Conservation (phyloP, 2,113 vertebrate species). For the Grammomys surdaster region DNA sequence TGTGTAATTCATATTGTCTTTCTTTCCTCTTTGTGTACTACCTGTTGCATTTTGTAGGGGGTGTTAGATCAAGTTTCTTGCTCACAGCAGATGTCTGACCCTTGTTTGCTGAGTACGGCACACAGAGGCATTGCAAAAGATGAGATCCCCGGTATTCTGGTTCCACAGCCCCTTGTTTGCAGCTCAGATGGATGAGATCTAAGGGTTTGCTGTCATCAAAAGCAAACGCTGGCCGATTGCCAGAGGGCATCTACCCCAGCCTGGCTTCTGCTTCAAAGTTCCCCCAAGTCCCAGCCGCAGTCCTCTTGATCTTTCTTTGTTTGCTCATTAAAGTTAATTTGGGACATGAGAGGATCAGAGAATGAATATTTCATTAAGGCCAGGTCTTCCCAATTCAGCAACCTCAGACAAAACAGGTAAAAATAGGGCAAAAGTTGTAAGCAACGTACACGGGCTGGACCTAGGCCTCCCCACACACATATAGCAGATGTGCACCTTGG, state of each 20-base stretch:
- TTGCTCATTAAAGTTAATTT: slow-evolving; percentile 83
- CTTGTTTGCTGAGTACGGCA: background rate
- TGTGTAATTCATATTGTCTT: background rate
- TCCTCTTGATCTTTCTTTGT: slow-evolving; percentile 80
- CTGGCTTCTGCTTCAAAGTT: slow-evolving; percentile 82
- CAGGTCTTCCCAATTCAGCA: slow-evolving; percentile 53
- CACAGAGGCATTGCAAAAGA: slow-evolving; percentile 66
- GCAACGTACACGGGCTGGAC: too few species aligned
- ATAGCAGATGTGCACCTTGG: too few species aligned
- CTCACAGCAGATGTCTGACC: background rate
- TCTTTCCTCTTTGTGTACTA: background rate
- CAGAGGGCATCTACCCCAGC: slow-evolving; percentile 76
- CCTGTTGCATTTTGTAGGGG: background rate
- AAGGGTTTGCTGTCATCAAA: slow-evolving; percentile 74
- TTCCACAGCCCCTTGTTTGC: slow-evolving; percentile 63
- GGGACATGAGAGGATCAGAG: slow-evolving; percentile 75
- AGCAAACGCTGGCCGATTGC: slow-evolving; percentile 70
- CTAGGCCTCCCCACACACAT: too few species aligned
- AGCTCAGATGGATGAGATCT: slow-evolving; percentile 72
- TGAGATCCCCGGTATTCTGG: slow-evolving; percentile 25
- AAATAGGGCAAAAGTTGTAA: slow-evolving; percentile 33
- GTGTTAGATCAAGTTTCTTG: background rate
- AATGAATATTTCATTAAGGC: slow-evolving; percentile 67
- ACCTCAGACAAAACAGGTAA: slow-evolving; percentile 25
- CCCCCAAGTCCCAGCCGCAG: slow-evolving; percentile 41